Percentiles rank a stretch among this genome's conserved stretches.
phyloP scores from a whole-genome alignment of 2,888 invertebrate species.

The Neoitamus cyanurus region DNA sequence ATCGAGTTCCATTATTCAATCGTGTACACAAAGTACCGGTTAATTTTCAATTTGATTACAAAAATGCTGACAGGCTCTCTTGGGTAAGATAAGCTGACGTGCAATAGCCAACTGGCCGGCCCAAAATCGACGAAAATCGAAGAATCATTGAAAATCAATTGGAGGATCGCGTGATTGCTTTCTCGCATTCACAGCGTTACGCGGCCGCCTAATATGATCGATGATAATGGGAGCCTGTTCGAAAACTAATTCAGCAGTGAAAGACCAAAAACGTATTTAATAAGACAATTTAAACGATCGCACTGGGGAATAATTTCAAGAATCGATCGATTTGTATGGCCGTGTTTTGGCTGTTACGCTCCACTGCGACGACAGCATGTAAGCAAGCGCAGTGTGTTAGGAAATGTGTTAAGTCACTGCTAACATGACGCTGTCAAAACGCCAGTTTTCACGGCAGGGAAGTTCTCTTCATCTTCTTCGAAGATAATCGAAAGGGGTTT shows the following conservation, averaged over 20 bases:
- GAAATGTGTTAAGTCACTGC: slow-evolving; percentile 54
- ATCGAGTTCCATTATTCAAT: slow-evolving; percentile 17
- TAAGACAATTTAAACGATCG: slow-evolving; percentile 50
- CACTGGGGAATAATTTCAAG: slow-evolving; percentile 50
- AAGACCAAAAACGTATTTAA: slow-evolving; percentile 44
- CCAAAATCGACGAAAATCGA: slow-evolving; percentile 10
- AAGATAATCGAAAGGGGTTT: slow-evolving; percentile 43
- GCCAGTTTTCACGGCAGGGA: slow-evolving; percentile 52
- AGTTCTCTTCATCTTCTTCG: slow-evolving; percentile 22
- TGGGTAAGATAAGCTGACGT: not conserved
- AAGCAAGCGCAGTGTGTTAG: slow-evolving; percentile 51
- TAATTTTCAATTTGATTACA: slow-evolving; percentile 48
- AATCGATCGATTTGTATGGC: slow-evolving; percentile 49
- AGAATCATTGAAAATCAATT: slow-evolving; percentile 48
- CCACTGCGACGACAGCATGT: slow-evolving; percentile 14
- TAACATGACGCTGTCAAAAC: slow-evolving; percentile 55
- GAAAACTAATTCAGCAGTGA: slow-evolving; percentile 13
- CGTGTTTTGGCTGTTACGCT: slow-evolving; percentile 26
- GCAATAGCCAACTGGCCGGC: not conserved
- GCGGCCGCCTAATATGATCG: slow-evolving; percentile 37
- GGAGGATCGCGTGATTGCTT: slow-evolving; percentile 47
- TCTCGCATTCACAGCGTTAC: slow-evolving; percentile 39
- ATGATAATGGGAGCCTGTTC: slow-evolving; percentile 29
- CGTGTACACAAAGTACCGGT: slow-evolving; percentile 25
- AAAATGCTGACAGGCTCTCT: slow-evolving; percentile 49